These are phyloP conservation scores for Globodera ellingtonae DNA, from an alignment of 1,140 invertebrate species.

Conservation along the genomic window DNA sequence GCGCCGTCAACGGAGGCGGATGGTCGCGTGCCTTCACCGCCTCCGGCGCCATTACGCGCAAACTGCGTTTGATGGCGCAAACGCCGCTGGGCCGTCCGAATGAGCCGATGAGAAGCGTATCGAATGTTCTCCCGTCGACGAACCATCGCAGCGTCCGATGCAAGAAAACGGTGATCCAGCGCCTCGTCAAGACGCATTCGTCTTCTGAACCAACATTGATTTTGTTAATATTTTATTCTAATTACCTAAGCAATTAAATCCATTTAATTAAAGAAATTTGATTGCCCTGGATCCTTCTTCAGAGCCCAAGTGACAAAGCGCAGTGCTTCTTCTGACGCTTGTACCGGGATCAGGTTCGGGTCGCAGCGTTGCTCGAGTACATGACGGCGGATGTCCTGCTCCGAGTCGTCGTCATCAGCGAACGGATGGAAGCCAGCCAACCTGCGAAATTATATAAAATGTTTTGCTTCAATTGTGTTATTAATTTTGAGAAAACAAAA, in stretches of 20 bases:
- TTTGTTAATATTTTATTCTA: not conserved
- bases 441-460: slow-evolving; percentile 56
- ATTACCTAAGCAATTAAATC: too few species aligned
- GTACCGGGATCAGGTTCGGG: slow-evolving; percentile 89
- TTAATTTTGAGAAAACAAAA: not conserved
- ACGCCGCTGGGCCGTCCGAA: slow-evolving; percentile 54
- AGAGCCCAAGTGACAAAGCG: slow-evolving; percentile 91
- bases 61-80: slow-evolving; percentile 36
- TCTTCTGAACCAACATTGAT: slow-evolving; percentile 73
- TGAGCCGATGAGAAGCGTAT: slow-evolving; percentile 65
- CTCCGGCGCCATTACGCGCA: slow-evolving; percentile 15
- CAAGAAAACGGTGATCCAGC: slow-evolving; percentile 89
- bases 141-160: slow-evolving; percentile 86
- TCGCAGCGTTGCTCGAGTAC: slow-evolving; percentile 88
- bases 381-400: slow-evolving; percentile 82
- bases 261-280: not conserved
- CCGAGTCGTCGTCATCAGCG: slow-evolving; percentile 74
- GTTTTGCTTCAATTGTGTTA: not conserved
- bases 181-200: slow-evolving; percentile 88
- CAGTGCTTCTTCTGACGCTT: slow-evolving; percentile 88
- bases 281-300: slow-evolving; percentile 73
- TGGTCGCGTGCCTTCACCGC: not conserved
- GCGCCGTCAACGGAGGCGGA: not conserved
- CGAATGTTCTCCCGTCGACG: slow-evolving; percentile 83
- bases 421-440: slow-evolving; percentile 91